Evolutionary conservation across 2,888 invertebrate species (phyloP).

Genomic region (Siphlonurus alternatus): DNA sequence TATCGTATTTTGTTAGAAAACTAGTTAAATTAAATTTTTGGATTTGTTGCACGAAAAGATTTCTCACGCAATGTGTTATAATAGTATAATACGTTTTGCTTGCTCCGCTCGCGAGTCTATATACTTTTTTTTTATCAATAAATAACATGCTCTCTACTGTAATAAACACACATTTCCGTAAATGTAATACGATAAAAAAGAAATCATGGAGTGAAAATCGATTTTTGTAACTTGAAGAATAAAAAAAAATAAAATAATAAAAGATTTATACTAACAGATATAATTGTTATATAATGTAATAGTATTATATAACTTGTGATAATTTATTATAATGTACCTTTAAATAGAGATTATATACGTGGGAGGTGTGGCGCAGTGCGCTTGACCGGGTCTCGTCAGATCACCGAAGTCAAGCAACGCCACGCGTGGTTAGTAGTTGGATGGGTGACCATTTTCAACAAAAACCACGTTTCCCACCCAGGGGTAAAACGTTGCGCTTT

Average conservation of each 20-base stretch:
- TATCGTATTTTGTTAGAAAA: no score
- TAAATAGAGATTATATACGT: not conserved
- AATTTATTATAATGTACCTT: not conserved
- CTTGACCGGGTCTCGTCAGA: no score
- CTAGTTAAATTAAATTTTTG: not conserved
- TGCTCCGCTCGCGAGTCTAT: not conserved
- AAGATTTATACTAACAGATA: no score
- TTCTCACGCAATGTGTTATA: constrained; percentile 1
- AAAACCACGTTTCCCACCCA: no score
- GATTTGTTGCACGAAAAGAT: not conserved
- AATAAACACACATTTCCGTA: not conserved
- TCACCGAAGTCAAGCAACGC: no score
- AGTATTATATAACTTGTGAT: not conserved
- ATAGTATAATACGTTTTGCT: not conserved
- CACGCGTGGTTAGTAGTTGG: no score
- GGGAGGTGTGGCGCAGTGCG: no score
- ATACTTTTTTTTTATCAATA: constrained; percentile 18
- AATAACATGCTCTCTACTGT: constrained; percentile 3
- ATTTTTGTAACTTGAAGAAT: not conserved
- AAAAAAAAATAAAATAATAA: no score
- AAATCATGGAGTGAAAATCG: not conserved
- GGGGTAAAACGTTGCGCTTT: no score
- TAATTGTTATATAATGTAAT: no score
- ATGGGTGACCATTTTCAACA: no score
- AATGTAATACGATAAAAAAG: not conserved